Percentiles rank a stretch among this genome's conserved stretches.
phyloP scores from a whole-genome alignment of 2,888 invertebrate genomes.

The Platerodrilus igneus region DNA sequence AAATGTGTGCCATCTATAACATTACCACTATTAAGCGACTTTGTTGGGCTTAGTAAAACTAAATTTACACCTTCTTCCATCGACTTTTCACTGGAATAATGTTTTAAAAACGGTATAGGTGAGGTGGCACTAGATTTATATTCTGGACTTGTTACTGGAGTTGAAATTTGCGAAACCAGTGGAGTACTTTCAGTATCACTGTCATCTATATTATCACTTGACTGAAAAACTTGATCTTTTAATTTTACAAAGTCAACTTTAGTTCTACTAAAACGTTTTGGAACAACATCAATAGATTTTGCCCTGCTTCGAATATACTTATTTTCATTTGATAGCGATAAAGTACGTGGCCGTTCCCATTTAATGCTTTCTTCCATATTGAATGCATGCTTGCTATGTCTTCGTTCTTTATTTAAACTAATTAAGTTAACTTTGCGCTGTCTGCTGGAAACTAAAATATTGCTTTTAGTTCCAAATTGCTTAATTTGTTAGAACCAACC shows the following conservation, averaged over 20 bases:
- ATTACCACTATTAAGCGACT: constrained; percentile 9
- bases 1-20: constrained; percentile 11
- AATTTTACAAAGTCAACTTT: constrained; percentile 39
- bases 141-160: constrained; percentile 37
- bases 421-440: no score
- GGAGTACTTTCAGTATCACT: constrained; percentile 68
- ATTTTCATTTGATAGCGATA: no score
- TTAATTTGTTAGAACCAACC: no score
- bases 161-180: constrained; percentile 52
- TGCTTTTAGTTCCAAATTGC: no score
- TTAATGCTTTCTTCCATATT: no score
- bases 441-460: no score
- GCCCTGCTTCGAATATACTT: constrained; percentile 37
- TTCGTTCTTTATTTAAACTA: no score
- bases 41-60: constrained; percentile 14
- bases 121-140: constrained; percentile 36
- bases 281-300: constrained; percentile 39
- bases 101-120: no score
- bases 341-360: no score
- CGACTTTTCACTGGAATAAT: no score
- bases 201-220: constrained; percentile 41
- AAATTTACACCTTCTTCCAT: no score
- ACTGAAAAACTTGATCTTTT: constrained; percentile 44
- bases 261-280: constrained; percentile 29
- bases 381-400: no score